Percentiles rank a stretch among this genome's conserved stretches.
Conservation (phyloP, 1,140 invertebrate genomes). For the Penaeus japonicus region DNA sequence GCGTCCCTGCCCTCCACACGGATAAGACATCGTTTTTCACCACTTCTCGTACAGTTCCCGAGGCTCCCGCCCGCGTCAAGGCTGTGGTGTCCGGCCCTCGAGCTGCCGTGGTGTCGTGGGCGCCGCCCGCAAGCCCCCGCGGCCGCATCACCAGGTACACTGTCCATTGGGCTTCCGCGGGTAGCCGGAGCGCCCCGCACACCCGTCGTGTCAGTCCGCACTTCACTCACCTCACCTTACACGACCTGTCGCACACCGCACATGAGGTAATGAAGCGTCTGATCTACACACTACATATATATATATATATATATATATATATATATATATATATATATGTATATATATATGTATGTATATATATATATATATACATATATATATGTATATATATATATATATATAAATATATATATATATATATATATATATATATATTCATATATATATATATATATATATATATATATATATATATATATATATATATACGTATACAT, state of each 20-base stretch:
- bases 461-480: too few relatives aligned
- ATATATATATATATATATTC: too few relatives aligned
- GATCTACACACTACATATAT: background rate
- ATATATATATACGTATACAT: too few relatives aligned
- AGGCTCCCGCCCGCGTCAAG: constrained; percentile 65
- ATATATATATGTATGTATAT: too few relatives aligned
- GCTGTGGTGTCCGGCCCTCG: constrained; percentile 63
- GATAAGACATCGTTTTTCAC: background rate
- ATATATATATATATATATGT: too few relatives aligned
- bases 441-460: too few relatives aligned
- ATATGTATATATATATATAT: too few relatives aligned
- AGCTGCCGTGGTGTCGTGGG: constrained; percentile 66
- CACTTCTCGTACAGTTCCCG: constrained; percentile 62
- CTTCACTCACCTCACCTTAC: constrained; percentile 43
- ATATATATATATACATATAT: too few relatives aligned
- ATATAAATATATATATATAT: too few relatives aligned
- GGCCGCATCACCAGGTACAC: constrained; percentile 66
- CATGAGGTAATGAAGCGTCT: constrained; percentile 14
- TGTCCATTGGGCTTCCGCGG: constrained; percentile 62
- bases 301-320: too few relatives aligned
- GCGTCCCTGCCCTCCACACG: background rate
- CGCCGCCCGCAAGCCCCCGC: constrained; percentile 65
- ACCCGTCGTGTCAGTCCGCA: constrained; percentile 28
- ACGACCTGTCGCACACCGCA: constrained; percentile 34
- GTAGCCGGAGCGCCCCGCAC: constrained; percentile 13